phyloP scores from a whole-genome alignment of 2,888 invertebrate species.

The Andrena camellia region DNA sequence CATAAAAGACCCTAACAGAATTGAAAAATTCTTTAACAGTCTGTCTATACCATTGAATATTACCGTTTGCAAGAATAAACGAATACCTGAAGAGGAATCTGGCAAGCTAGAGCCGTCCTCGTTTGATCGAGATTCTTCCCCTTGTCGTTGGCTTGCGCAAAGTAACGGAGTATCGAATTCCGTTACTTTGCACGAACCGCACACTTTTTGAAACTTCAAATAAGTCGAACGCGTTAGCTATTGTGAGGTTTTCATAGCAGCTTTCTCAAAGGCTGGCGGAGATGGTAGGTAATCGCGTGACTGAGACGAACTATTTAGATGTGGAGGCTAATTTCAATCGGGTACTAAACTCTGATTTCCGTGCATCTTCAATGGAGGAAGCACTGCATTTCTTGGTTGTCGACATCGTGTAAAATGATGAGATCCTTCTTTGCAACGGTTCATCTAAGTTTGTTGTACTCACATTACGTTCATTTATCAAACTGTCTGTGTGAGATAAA shows the following conservation, averaged over 20 bases:
- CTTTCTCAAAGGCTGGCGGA: not conserved
- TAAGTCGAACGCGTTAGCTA: constrained; percentile 46
- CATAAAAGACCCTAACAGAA: constrained; percentile 34
- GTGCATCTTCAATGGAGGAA: not conserved
- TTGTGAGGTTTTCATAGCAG: constrained; percentile 42
- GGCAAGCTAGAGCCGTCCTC: constrained; percentile 48
- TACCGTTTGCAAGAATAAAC: constrained; percentile 32
- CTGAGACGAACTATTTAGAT: constrained; percentile 61
- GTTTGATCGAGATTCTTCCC: constrained; percentile 55
- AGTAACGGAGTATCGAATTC: constrained; percentile 69
- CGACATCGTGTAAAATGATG: not conserved
- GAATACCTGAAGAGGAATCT: constrained; percentile 65
- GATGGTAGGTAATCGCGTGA: not conserved
- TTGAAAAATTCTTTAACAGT: constrained; percentile 61
- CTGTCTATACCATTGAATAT: constrained; percentile 47
- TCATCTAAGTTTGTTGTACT: not conserved
- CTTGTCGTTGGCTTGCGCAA: constrained; percentile 52
- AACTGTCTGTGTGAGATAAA: not conserved
- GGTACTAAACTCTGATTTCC: constrained; percentile 19
- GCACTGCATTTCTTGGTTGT: not conserved
- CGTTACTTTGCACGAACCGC: constrained; percentile 55
- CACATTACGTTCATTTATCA: not conserved
- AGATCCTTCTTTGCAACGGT: not conserved
- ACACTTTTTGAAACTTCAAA: constrained; percentile 51
- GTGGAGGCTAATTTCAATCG: constrained; percentile 77